Percentiles rank a stretch among this genome's conserved stretches.
phyloP scores from a whole-genome alignment of 2,113 vertebrate genomes.

The Prietella phreatophila region DNA sequence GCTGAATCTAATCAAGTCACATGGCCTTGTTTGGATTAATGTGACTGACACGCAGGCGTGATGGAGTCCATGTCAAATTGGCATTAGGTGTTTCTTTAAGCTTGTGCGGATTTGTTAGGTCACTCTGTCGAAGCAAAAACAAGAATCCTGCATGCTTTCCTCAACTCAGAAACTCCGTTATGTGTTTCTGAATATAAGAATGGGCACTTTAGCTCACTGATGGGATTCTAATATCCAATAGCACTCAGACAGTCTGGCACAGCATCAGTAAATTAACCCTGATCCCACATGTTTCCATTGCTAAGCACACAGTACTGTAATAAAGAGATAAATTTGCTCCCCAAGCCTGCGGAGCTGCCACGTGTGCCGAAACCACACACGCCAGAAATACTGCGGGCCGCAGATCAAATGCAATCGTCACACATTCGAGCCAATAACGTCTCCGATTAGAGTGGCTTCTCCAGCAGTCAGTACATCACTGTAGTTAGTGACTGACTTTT shows the following conservation, averaged over 20 bases:
- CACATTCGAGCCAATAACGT: not conserved
- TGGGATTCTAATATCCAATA: not conserved
- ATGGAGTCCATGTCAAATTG: not conserved
- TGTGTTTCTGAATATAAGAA: not conserved
- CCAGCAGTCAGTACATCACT: not conserved
- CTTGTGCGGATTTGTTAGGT: not conserved
- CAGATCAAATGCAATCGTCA: not conserved
- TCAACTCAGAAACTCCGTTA: no score
- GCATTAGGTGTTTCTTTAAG: not conserved
- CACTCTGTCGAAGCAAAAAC: not conserved
- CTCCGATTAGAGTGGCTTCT: not conserved
- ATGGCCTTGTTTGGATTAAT: constrained; percentile 6
- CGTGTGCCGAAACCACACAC: not conserved
- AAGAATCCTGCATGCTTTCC: no score
- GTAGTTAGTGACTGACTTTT: not conserved
- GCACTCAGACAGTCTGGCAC: not conserved
- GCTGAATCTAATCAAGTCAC: constrained; percentile 9
- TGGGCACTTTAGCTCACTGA: not conserved
- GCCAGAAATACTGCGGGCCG: not conserved
- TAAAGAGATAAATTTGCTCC: not conserved
- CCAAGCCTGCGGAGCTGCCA: not conserved
- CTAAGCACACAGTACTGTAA: not conserved
- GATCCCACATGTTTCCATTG: not conserved
- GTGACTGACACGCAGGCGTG: not conserved
- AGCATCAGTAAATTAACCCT: not conserved